Evolutionary conservation across 2,797 vertebrate genomes (phyloP).

Genomic region (Sciurus vulgaris): DNA sequence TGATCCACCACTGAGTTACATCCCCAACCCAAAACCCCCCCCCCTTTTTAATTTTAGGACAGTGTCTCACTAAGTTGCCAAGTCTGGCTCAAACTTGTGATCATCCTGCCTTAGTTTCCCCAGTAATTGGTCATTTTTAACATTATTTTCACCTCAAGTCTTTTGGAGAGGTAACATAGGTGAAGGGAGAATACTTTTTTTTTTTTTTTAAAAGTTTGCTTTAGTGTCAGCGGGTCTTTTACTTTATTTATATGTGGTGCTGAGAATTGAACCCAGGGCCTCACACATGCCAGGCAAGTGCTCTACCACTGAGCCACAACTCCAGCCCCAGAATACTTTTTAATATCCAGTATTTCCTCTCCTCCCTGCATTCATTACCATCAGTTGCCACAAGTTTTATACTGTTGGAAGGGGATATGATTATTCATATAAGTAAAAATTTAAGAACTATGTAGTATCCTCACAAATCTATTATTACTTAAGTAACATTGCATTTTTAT

Average conservation of each 20-base stretch:
- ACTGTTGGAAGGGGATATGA: conserved; percentile 13
- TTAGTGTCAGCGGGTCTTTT: no score
- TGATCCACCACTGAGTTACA: background rate
- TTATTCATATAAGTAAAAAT: conserved; percentile 54
- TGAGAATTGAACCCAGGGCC: no score
- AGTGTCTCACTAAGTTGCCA: background rate
- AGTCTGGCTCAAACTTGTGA: background rate
- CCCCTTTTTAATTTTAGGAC: background rate
- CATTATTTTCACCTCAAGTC: conserved; percentile 29
- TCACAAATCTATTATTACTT: conserved; percentile 37
- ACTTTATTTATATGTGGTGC: no score
- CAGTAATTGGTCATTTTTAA: background rate
- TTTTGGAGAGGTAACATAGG: background rate
- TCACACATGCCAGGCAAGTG: no score
- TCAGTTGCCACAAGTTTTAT: conserved; percentile 51
- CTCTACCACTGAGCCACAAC: no score
- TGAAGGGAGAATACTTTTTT: conserved; percentile 8
- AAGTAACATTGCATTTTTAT: conserved; percentile 31
- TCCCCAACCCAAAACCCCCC: background rate
- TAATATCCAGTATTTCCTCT: background rate
- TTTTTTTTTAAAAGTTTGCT: background rate
- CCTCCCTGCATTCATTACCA: background rate
- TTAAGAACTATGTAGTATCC: background rate
- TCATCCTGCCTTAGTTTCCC: background rate
- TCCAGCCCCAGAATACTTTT: background rate